Percentiles rank a stretch among this genome's conserved stretches.
phyloP scores from a whole-genome alignment of 2,797 vertebrate genomes.

The Coranthus polyacanthus region DNA sequence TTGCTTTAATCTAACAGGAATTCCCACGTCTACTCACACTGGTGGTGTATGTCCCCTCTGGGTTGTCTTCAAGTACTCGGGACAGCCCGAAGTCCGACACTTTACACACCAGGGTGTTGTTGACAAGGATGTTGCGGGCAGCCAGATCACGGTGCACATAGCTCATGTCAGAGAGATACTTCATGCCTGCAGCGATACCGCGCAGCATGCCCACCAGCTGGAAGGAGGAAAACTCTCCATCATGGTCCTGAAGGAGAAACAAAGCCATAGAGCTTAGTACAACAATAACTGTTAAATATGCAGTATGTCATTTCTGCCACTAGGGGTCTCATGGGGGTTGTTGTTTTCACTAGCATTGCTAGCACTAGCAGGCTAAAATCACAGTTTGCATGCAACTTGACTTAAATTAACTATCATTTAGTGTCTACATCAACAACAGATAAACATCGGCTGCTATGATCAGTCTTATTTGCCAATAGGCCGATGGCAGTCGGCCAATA shows the following conservation, averaged over 20 bases:
- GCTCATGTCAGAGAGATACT: conserved; percentile 97
- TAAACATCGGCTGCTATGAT: too few species aligned
- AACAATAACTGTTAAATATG: too few species aligned
- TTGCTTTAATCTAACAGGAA: background rate
- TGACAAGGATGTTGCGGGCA: conserved; percentile 96
- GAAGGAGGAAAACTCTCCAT: conserved; percentile 91
- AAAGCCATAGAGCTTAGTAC: background rate
- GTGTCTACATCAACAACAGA: too few species aligned
- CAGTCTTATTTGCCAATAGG: too few species aligned
- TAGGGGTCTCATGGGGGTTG: too few species aligned
- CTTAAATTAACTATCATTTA: too few species aligned
- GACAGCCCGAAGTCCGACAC: conserved; percentile 98
- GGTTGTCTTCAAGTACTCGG: conserved; percentile 94
- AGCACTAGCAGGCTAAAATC: too few species aligned
- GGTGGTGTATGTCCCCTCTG: conserved; percentile 97
- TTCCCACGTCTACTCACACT: conserved; percentile 90
- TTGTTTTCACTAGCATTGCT: too few species aligned
- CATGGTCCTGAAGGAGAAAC: conserved; percentile 84
- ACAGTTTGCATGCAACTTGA: too few species aligned
- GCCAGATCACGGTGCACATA: conserved; percentile 97
- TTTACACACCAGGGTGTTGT: conserved; percentile 94
- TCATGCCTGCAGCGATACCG: conserved; percentile 95
- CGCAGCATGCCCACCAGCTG: conserved; percentile 96
- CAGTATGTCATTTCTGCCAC: too few species aligned
- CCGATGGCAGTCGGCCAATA: too few species aligned